These are phyloP conservation scores for Pachyramphus minor DNA, from an alignment of 2,113 vertebrate genomes.

Conservation along the genomic window DNA sequence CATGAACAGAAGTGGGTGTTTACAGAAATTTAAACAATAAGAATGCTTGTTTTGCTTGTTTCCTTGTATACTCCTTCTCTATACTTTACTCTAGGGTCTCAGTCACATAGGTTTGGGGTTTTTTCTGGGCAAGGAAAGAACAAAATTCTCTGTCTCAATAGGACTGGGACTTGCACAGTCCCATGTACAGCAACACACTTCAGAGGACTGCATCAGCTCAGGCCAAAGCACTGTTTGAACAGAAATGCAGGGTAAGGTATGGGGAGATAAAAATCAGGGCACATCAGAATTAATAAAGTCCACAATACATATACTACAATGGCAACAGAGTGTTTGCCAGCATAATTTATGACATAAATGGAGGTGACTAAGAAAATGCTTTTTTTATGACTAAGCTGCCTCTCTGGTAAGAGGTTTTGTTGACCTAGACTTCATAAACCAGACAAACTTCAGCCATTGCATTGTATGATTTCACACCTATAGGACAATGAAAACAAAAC, in stretches of 20 bases:
- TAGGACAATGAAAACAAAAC: not conserved
- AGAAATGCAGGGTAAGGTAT: not conserved
- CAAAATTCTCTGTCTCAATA: not conserved
- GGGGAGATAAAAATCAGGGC: not conserved
- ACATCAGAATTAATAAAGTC: not conserved
- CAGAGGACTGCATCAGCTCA: not conserved
- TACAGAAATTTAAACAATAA: not conserved
- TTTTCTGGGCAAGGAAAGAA: not conserved
- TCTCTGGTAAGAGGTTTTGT: not conserved
- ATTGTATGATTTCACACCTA: not conserved
- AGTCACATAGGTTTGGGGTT: not conserved
- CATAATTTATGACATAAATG: not conserved
- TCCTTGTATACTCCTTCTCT: not conserved
- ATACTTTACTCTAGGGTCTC: not conserved
- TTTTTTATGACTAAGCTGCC: not conserved
- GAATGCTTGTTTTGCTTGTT: not conserved
- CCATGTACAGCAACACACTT: too few relatives aligned
- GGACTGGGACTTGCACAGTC: not conserved
- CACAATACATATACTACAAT: not conserved
- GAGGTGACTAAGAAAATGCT: not conserved
- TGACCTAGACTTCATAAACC: not conserved
- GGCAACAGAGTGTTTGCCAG: not conserved
- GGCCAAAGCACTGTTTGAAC: not conserved
- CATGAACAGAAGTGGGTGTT: not conserved
- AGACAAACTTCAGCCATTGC: not conserved